These are phyloP conservation scores for Drosophila novamexicana DNA, from an alignment of 1,140 invertebrate species.

Conservation along the genomic window DNA sequence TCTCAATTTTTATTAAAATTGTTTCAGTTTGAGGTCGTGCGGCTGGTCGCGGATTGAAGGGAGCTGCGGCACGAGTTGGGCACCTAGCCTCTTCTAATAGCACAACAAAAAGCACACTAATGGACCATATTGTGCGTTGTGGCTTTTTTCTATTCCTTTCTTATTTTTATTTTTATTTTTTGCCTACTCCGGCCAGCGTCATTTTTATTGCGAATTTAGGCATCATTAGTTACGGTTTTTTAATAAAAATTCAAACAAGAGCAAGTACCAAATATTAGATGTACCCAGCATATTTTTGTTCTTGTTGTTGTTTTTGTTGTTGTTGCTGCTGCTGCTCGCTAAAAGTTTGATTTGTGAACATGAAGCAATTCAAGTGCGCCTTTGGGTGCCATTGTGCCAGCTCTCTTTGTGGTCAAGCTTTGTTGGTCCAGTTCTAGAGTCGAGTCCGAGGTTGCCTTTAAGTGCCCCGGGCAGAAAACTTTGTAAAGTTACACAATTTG, in stretches of 20 bases:
- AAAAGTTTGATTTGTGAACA: conserved; percentile 78
- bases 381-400: conserved; percentile 71
- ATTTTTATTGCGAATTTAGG: conserved; percentile 83
- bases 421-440: conserved; percentile 36
- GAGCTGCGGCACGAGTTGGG: not conserved
- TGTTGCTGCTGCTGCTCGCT: conserved; percentile 9
- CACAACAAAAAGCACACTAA: conserved; percentile 69
- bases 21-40: conserved; percentile 69
- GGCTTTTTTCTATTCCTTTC: conserved; percentile 33
- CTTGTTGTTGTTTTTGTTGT: not conserved
- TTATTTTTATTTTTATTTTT: not conserved
- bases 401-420: conserved; percentile 66
- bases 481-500: conserved; percentile 55
- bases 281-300: conserved; percentile 14
- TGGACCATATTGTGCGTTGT: conserved; percentile 78
- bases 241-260: conserved; percentile 70
- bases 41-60: not conserved
- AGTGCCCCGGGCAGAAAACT: conserved; percentile 42
- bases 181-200: conserved; percentile 29
- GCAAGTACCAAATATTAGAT: conserved; percentile 46
- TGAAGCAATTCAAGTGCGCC: conserved; percentile 71
- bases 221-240: conserved; percentile 82
- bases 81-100: conserved; percentile 55
- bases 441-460: conserved; percentile 40
- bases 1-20: conserved; percentile 74